Evolutionary conservation across 1,140 invertebrate genomes (phyloP).

Genomic region (Drosophila leontia): DNA sequence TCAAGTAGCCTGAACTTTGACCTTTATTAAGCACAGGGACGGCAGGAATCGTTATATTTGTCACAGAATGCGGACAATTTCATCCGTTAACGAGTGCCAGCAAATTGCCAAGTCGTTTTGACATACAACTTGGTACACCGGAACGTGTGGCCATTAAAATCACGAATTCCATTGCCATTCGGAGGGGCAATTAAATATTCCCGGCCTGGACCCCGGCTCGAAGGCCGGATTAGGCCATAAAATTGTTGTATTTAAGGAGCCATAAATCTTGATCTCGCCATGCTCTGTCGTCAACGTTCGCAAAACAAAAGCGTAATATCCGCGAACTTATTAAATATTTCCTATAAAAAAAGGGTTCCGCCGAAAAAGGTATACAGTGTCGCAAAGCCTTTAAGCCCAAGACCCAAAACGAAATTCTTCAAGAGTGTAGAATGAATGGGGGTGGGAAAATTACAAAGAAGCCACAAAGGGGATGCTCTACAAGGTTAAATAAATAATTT

Average conservation of each 20-base stretch:
- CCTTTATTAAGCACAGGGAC: constrained; percentile 38
- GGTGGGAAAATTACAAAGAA: not conserved
- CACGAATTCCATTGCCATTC: constrained; percentile 49
- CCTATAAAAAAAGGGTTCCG: constrained; percentile 47
- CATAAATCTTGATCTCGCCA: constrained; percentile 67
- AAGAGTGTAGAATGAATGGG: not conserved
- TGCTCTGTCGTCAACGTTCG: constrained; percentile 49
- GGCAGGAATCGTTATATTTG: constrained; percentile 44
- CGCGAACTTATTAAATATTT: constrained; percentile 57
- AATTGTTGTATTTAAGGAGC: constrained; percentile 64
- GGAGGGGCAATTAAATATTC: constrained; percentile 69
- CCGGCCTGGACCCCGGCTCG: constrained; percentile 32
- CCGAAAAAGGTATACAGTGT: constrained; percentile 48
- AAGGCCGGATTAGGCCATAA: constrained; percentile 45
- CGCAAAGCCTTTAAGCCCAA: constrained; percentile 66
- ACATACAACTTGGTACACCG: constrained; percentile 16
- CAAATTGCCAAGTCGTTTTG: constrained; percentile 46
- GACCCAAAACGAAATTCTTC: constrained; percentile 9
- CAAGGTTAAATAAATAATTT: not conserved
- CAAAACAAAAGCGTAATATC: constrained; percentile 48
- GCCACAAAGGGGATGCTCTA: constrained; percentile 2
- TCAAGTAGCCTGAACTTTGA: constrained; percentile 43
- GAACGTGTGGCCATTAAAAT: constrained; percentile 58
- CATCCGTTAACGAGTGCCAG: constrained; percentile 56
- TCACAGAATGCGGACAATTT: constrained; percentile 40